Base-by-base conservation (phyloP, 2,113 vertebrate species). In the Probosciger aterrimus region DNA sequence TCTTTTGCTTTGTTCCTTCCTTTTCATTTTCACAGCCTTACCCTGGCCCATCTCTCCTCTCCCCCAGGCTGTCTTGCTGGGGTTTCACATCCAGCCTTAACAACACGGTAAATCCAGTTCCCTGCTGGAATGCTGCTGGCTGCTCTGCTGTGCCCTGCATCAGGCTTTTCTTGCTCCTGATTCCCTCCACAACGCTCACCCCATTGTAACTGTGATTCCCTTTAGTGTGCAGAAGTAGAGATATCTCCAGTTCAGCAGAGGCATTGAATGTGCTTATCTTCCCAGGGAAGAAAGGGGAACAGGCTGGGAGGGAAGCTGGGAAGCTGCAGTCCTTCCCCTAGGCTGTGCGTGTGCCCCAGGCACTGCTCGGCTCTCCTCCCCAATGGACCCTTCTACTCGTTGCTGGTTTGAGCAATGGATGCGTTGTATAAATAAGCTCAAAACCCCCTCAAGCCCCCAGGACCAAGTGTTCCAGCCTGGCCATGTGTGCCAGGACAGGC, bases 1-100 rank as follows among this genome's bases (percentile, higher is more conserved):
- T 86, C 81, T 92, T 90, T 68, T 88, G 88, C 62, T 88, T 78
- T 96, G 60, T 93, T 90, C 84, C 86, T 92, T 93, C 81, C 82
- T 95, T 95, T 96, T 84, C 4, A 67, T 96, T 97, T 92, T 86
- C 57, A 35, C 62, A 86, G 75, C 37, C 43, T 78, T 80, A 30
- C n/a, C 63, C 50, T 95, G 79, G 50, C 49, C 59, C 33, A 15
- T 62, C 82, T 95, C 30, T 23, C 67, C 71, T 41, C 53, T 92
- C 55, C 39, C 50, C 0, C 5, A 68, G 75, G 39, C 50, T 43
- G 62, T 62, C 60, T 83, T 2, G 2, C 39, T 75, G 55, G 20
- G 3, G 86, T 94, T 90, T 94, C 55, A 75, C 35, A 68, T 50
- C 50, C 79, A 81, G 27, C 60, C 76, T 88, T 78, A 47, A 70